These are phyloP conservation scores for Temnothorax rugatulus DNA, from an alignment of 2,888 invertebrate genomes.

Conservation along the genomic window DNA sequence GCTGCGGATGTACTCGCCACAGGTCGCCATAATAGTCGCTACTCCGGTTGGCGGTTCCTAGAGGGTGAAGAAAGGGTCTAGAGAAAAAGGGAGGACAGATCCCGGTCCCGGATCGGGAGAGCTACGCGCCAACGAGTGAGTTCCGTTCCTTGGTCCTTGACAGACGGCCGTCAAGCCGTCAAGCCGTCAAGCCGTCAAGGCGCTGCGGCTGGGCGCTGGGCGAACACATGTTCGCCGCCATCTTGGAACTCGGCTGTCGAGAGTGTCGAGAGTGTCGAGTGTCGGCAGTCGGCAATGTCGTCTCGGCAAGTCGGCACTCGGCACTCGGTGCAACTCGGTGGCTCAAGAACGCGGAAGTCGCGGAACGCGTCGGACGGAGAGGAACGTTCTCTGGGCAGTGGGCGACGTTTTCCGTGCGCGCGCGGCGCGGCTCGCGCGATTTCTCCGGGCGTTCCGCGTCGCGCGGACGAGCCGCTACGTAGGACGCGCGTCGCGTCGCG, in stretches of 20 bases:
- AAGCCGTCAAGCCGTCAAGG: too few species aligned
- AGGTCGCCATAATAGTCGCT: constrained; percentile 88
- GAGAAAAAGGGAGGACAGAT: not conserved
- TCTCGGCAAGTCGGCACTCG: not conserved
- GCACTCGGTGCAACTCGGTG: too few species aligned
- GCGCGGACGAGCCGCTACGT: too few species aligned
- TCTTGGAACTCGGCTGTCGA: constrained; percentile 62
- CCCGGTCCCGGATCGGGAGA: not conserved
- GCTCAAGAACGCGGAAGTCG: not conserved
- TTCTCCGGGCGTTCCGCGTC: not conserved
- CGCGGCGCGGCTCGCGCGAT: too few species aligned
- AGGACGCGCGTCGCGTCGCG: too few species aligned
- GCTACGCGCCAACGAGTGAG: not conserved
- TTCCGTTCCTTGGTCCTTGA: constrained; percentile 61
- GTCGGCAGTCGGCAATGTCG: too few species aligned
- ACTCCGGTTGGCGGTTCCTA: not conserved
- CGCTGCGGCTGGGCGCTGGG: constrained; percentile 15
- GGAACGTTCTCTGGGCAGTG: not conserved
- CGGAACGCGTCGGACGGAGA: not conserved
- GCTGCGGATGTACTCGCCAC: constrained; percentile 92
- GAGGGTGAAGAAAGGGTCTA: not conserved
- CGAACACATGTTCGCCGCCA: constrained; percentile 80
- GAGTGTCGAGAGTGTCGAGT: too few species aligned
- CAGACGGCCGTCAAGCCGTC: constrained; percentile 46
- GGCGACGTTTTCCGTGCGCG: too few species aligned